Conservation (phyloP, 2,113 vertebrate species). For the Manacus vitellinus region DNA sequence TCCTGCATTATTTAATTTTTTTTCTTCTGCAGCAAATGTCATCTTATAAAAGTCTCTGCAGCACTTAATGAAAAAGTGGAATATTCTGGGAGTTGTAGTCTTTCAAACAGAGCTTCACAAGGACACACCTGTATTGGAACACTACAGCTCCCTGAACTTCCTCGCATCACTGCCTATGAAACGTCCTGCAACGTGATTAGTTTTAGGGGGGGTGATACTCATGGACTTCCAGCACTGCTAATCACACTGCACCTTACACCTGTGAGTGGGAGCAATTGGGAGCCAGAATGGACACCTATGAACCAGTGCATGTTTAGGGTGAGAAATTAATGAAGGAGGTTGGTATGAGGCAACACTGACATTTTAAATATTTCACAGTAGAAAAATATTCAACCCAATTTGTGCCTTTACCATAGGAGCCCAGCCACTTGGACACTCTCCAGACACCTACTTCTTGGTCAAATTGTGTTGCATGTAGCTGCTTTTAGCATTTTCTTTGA, state of each 20-base stretch:
- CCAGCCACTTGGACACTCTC: neutral
- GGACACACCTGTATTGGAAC: slow-evolving; percentile 70
- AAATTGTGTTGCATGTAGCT: neutral
- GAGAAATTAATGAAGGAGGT: neutral
- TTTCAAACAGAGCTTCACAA: slow-evolving; percentile 73
- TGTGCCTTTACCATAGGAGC: neutral
- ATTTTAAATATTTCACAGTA: neutral
- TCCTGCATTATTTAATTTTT: neutral
- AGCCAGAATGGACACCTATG: neutral
- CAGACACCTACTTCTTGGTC: neutral
- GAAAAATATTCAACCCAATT: neutral
- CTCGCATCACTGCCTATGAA: slow-evolving; percentile 47
- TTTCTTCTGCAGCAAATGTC: slow-evolving; percentile 37
- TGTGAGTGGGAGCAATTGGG: neutral
- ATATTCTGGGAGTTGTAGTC: slow-evolving; percentile 71
- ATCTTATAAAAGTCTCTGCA: slow-evolving; percentile 59
- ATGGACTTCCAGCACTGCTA: neutral
- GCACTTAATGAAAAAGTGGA: slow-evolving; percentile 55
- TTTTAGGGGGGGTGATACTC: neutral
- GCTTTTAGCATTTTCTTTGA: neutral
- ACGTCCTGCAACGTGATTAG: slow-evolving; percentile 15
- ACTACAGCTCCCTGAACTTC: slow-evolving; percentile 70
- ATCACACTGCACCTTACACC: neutral
- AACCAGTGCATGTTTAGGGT: neutral
- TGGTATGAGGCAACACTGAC: neutral